Base-by-base conservation (phyloP, 2,797 vertebrate species). In the Spheniscus humboldti region DNA sequence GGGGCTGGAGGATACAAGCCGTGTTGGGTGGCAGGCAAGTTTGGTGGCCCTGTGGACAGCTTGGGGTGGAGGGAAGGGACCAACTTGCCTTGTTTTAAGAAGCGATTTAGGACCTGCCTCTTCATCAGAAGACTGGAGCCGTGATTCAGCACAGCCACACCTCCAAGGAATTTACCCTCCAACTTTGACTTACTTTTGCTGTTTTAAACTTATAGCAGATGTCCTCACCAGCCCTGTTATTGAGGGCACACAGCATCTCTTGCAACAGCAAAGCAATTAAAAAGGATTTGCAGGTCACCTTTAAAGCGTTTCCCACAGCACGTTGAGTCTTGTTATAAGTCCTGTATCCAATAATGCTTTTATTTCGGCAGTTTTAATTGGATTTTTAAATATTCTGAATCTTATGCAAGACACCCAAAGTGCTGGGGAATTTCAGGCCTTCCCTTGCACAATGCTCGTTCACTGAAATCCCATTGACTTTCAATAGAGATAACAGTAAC, bases 231-330 rank as follows among this genome's bases (percentile, higher is more conserved):
- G 82, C 86, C 81, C 71, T 93, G 45, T 56, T 91, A 90, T 95
- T 96, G 95, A 96, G 94, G 93, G 81, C 82, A 9, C 82, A n/a
- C 37, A 67, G 66, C 66, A 91, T 71, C 43, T 88, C 67, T 95
- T 94, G 95, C 96, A 96, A 93, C 53, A 96, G 93, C 66, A 67
- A 78, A 80, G 96, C 95, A 96, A 97, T 97, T 97, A 97, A 78
- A 48, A 93, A 96, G 93, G 96, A 96, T 97, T 96, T 97, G 88
- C 62, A 60, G 96, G 97, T 97, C 96, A 97, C 95, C 96, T 96
- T 91, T 92, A 94, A 94, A 96, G 91, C 85, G 92, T 96, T 91
- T 95, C 96, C 95, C 95, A 96, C 66, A 94, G 96, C 96, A 97
- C 94, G 94, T 59, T 62, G 92, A 92, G 91, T 92, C 95, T 96